Evolutionary conservation across 2,113 vertebrate genomes (phyloP), one percentile per base, ranked within the genome.

Genomic region (Cebus imitator): DNA sequence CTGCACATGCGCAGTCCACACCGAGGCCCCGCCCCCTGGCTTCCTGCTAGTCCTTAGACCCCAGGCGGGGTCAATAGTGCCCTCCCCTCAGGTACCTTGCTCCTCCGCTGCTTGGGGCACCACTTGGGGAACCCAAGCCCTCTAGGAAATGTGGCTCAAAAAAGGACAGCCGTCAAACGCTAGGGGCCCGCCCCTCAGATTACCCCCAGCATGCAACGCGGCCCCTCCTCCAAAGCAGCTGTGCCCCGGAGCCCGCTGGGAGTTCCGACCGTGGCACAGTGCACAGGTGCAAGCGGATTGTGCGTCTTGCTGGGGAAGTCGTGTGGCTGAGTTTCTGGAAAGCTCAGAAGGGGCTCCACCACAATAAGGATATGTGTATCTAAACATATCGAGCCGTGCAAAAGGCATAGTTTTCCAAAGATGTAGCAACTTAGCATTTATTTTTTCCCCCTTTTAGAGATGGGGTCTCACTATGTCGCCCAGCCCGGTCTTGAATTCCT

Each of bases 1-100:
- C 18, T 1, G 43, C 45, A 37, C 32, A 50, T n/a, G 83, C 7
- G 12, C 61, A 50, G 20, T 86, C 61, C 61, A 50, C 83, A 16
- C 12, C 32, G 5, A 35, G 7, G 20, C 30, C 43, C 18, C 2
- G 18, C 3, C 14, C 6, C 21, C 6, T 5, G 43, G 43, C 58
- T 66, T 64, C 43, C 61, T 23, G 45, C 18, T 23, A 61, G 21
- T 48, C 37, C 37, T 9, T 25, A 45, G 58, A 1, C 30, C 25
- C 20, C 61, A 16, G 1, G 4, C 7, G 0, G 0, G 43, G 20
- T n/a, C 45, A 6, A 21, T 3, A 6, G 43, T 6, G 32, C 13
- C 21, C 4, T 1, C 32, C 8, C 20, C 23, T 27, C 20, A 4
- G 23, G 70, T 2, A 43, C 0, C 14, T 6, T n/a, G 20, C 7